Base-by-base conservation (phyloP, 2,888 invertebrate genomes). In the Erannis defoliaria region DNA sequence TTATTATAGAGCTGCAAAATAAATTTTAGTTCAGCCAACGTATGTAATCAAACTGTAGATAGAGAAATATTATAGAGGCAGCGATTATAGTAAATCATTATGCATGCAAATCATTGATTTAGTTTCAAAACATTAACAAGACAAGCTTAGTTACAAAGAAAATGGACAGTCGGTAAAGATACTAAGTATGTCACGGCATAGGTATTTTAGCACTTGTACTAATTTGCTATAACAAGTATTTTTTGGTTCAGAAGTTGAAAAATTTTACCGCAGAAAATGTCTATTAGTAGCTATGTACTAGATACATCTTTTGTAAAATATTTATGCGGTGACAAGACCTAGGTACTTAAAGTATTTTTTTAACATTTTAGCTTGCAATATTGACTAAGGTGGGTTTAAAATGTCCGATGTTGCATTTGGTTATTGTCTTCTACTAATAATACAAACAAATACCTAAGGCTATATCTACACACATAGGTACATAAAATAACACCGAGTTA, bases 351-450 rank as follows among this genome's bases (percentile, higher is more conserved):
- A 35, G 8, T 8, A 38, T 31, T 26, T 59, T n/a, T 55, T 35
- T 29, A 42, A 49, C n/a, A 59, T 35, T 35, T 31, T 12, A 33
- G 43, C 58, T 56, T 51, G 43, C 60, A 72, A 49, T 66, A 68
- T 72, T 67, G 66, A 66, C 72, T 78, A 66, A 80, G 85, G 85
- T 85, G 84, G 85, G 85, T 73, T 82, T 80, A 37, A 62, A 77
- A 68, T 78, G 82, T 85, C 84, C 83, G 84, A 83, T 77, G 74
- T 77, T 73, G 68, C 66, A 73, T 78, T 78, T 78, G 71, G 75
- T 74, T 78, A 75, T 75, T 74, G 71, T 71, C 73, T 78, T 74
- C 68, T 76, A 77, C 75, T 79, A 78, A 78, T 78, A 75, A 77
- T 80, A 80, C 77, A 73, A 76, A 80, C 65, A 76, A 73, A 74